Evolutionary conservation across 2,113 vertebrate genomes (phyloP).

Genomic region (Oreochromis spilurus): DNA sequence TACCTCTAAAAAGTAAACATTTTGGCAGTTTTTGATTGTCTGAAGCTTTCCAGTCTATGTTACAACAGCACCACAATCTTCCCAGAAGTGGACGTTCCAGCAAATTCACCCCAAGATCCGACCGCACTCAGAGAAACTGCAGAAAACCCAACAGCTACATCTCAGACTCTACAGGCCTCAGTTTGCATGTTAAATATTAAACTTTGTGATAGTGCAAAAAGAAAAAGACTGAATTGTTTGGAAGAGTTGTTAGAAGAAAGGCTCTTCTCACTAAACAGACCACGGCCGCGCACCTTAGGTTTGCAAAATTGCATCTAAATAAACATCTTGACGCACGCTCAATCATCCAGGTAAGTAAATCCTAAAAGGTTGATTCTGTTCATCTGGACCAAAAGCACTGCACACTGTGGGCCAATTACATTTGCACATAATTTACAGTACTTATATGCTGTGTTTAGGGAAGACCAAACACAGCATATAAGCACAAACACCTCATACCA

Average conservation of each 20-base stretch:
- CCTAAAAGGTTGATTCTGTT: neutral
- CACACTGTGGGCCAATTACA: neutral
- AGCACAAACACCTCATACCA: neutral
- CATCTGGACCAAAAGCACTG: neutral
- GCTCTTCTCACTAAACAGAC: neutral
- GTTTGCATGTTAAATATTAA: neutral
- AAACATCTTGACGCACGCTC: fast-evolving
- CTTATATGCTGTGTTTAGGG: neutral
- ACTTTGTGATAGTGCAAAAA: fast-evolving
- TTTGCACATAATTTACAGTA: neutral
- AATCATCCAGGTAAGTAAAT: neutral
- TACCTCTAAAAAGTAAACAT: neutral
- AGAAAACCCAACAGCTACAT: neutral
- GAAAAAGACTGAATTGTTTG: neutral
- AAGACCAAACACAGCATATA: neutral
- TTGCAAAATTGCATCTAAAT: fast-evolving
- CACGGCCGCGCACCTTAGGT: neutral
- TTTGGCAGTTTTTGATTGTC: neutral
- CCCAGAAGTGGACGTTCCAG: fast-evolving
- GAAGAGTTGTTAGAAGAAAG: neutral
- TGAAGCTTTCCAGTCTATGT: neutral
- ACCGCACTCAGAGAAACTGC: neutral
- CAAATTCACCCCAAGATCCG: neutral
- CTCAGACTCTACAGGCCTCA: fast-evolving
- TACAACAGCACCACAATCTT: neutral